A percentile compares a stretch with the other conserved stretches of the same genome.
Conservation (phyloP, 37 sponge, comb jelly and placozoan genomes). For the Geodia barretti region DNA sequence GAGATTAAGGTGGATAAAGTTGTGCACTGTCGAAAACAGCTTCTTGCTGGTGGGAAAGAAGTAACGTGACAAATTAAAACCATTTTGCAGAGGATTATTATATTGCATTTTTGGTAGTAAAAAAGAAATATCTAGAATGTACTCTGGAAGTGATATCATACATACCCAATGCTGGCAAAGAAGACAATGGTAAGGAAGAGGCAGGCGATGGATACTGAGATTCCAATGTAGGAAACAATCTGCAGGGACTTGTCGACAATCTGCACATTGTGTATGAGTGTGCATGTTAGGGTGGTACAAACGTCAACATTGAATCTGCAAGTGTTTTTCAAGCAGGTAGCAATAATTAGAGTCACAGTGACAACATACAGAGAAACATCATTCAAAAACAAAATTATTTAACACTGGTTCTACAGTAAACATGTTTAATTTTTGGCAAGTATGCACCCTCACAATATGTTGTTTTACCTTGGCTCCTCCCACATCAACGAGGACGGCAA, state of each 20-base stretch:
- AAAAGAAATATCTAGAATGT: too few species aligned
- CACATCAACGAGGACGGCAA: constrained; percentile 69
- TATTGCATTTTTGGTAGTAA: too few species aligned
- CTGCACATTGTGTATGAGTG: neutral
- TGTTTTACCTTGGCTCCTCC: neutral
- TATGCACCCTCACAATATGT: neutral
- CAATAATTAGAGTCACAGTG: neutral
- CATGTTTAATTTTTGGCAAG: neutral
- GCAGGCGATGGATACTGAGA: constrained; percentile 40
- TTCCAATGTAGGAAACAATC: constrained; percentile 54
- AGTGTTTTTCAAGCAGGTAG: too few species aligned
- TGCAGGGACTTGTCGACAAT: neutral
- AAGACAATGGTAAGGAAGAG: constrained; percentile 46
- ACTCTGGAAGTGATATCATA: too few species aligned
- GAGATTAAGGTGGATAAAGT: constrained; percentile 17
- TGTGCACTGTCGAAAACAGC: neutral
- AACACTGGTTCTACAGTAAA: neutral
- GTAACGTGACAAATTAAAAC: too few species aligned
- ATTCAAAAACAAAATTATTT: too few species aligned
- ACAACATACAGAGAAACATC: neutral
- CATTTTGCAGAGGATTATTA: neutral
- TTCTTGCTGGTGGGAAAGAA: neutral
- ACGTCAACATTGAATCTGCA: too few species aligned
- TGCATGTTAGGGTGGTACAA: too few species aligned
- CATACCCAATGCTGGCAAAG: constrained; percentile 19